Percentiles rank a stretch among this genome's conserved stretches.
phyloP scores from a whole-genome alignment of 2,113 vertebrate species.

The Solenodon paradoxus region DNA sequence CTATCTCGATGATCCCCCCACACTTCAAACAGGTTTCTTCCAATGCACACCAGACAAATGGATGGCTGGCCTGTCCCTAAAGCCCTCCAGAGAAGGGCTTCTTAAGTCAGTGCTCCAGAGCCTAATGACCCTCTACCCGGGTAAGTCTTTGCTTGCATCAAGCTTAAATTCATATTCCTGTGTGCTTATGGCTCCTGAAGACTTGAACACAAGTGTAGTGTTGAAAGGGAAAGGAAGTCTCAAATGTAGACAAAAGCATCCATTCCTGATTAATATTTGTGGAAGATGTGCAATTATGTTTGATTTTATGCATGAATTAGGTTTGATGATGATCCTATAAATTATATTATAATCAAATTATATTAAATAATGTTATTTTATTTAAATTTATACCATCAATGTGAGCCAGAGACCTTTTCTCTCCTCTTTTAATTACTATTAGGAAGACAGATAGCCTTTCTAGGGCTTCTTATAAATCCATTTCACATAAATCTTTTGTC shows the following conservation, averaged over 20 bases:
- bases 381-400: neutral
- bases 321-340: neutral
- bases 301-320: neutral
- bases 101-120: slow-evolving; percentile 20
- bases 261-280: neutral
- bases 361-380: slow-evolving; percentile 44
- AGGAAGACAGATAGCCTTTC: neutral
- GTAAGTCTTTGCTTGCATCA: slow-evolving; percentile 42
- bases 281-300: neutral
- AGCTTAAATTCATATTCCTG: neutral
- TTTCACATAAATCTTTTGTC: neutral
- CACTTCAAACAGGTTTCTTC: slow-evolving; percentile 36
- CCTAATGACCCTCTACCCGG: neutral
- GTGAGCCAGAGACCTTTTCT: neutral
- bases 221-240: neutral
- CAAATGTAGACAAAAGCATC: neutral
- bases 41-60: slow-evolving; percentile 34
- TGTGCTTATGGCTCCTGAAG: neutral
- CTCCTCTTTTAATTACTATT: neutral
- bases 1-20: neutral
- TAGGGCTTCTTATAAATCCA: neutral
- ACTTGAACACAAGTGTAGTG: neutral
- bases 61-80: neutral
- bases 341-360: no score
- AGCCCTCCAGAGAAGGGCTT: slow-evolving; percentile 2